A percentile compares a stretch with the other conserved stretches of the same genome.
Conservation (phyloP, 2,797 vertebrate genomes). For the Oryzias dopingdopingensis region DNA sequence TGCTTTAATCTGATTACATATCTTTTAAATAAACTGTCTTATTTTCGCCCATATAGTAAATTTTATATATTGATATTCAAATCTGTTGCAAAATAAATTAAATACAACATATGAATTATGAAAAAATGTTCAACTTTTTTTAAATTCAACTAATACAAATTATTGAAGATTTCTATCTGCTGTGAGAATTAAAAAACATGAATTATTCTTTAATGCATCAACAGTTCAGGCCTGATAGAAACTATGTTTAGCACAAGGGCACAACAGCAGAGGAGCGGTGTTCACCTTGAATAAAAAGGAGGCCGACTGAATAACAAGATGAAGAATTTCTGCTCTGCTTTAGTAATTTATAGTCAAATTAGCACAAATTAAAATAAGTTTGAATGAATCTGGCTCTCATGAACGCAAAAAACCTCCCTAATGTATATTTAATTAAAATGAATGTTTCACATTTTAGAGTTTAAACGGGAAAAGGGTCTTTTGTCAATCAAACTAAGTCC, state of each 20-base stretch:
- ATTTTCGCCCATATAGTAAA: no score
- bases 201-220: not conserved
- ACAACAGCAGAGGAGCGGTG: conserved; percentile 30
- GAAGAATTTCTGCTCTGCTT: conserved; percentile 4
- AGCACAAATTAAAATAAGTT: conserved; percentile 1
- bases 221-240: conserved; percentile 1
- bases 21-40: no score
- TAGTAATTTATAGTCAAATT: conserved; percentile 2
- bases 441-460: not conserved
- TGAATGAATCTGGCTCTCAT: not conserved
- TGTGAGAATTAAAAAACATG: not conserved
- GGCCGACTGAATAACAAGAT: not conserved
- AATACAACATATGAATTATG: no score
- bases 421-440: conserved; percentile 1
- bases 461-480: no score
- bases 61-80: no score
- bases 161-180: not conserved
- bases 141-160: no score
- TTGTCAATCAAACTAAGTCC: conserved; percentile 6
- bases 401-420: not conserved
- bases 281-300: conserved; percentile 4
- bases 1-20: no score
- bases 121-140: no score
- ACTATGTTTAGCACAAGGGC: conserved; percentile 20
- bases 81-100: no score